These are phyloP conservation scores for Acanthurus tractus DNA, from an alignment of 2,797 vertebrate species.

Conservation along the genomic window DNA sequence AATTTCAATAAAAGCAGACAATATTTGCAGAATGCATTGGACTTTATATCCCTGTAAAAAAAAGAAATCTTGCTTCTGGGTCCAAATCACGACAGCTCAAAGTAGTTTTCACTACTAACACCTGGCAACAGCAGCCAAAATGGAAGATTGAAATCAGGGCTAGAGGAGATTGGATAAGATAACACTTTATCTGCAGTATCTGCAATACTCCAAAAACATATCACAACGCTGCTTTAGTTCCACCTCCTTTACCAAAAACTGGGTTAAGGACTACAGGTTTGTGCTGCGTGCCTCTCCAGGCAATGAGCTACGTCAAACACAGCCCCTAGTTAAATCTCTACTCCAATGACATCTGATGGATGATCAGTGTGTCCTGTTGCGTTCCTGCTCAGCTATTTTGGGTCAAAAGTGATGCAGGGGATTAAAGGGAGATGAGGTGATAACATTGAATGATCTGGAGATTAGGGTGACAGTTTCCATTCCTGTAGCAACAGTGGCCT, in stretches of 20 bases:
- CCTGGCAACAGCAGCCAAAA: not conserved
- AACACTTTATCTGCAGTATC: not conserved
- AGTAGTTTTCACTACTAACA: not conserved
- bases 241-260: not conserved
- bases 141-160: constrained; percentile 2
- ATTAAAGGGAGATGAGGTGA: constrained; percentile 64
- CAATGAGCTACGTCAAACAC: not conserved
- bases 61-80: not conserved
- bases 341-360: constrained; percentile 28
- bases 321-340: not conserved
- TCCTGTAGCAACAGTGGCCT: constrained; percentile 70
- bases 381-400: constrained; percentile 54
- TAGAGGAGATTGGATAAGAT: constrained; percentile 5
- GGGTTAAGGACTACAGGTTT: not conserved
- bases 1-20: not conserved
- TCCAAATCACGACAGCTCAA: not conserved
- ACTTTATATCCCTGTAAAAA: not conserved
- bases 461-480: constrained; percentile 77
- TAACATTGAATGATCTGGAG: constrained; percentile 71
- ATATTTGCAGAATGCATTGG: not conserved
- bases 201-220: not conserved
- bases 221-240: too few relatives aligned
- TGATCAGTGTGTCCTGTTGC: constrained; percentile 21
- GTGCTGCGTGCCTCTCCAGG: not conserved
- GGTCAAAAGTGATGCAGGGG: constrained; percentile 58